Percentiles rank a stretch among this genome's conserved stretches.
Evolutionary conservation across 2,113 vertebrate species (phyloP).

Genomic region (Phylloscopus trochilus): DNA sequence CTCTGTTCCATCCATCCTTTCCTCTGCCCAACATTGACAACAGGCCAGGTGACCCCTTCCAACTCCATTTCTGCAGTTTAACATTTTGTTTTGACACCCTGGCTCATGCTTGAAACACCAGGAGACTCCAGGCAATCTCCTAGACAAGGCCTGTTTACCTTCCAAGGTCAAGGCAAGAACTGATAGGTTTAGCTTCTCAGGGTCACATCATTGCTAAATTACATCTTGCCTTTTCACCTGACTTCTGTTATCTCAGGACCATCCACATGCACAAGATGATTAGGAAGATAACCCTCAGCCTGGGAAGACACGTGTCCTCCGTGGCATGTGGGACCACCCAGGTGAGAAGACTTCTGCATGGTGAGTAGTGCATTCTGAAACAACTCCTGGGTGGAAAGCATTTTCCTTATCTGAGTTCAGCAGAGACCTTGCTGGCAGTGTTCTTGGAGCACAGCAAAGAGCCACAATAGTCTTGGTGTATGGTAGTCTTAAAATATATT

Average conservation of each 20-base stretch:
- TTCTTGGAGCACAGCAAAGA: neutral
- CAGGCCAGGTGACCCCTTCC: neutral
- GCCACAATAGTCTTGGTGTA: neutral
- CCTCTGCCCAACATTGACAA: neutral
- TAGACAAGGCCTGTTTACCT: neutral
- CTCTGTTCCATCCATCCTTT: neutral
- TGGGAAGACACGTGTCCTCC: neutral
- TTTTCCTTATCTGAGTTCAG: neutral
- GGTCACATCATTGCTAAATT: neutral
- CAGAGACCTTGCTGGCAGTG: neutral
- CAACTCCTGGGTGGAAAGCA: neutral
- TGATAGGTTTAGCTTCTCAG: neutral
- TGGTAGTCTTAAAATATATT: neutral
- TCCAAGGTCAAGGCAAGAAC: neutral
- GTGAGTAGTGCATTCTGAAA: conserved; percentile 46
- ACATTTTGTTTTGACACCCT: neutral
- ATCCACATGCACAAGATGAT: neutral
- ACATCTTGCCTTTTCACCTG: neutral
- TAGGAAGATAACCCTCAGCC: neutral
- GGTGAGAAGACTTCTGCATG: conserved; percentile 57
- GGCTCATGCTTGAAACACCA: neutral
- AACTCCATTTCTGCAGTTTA: neutral
- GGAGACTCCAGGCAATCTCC: neutral
- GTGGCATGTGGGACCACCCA: neutral
- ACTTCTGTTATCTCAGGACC: neutral